These are phyloP conservation scores for Microctenopoma stevenorrisi DNA, from an alignment of 2,797 vertebrate genomes.

Conservation along the genomic window DNA sequence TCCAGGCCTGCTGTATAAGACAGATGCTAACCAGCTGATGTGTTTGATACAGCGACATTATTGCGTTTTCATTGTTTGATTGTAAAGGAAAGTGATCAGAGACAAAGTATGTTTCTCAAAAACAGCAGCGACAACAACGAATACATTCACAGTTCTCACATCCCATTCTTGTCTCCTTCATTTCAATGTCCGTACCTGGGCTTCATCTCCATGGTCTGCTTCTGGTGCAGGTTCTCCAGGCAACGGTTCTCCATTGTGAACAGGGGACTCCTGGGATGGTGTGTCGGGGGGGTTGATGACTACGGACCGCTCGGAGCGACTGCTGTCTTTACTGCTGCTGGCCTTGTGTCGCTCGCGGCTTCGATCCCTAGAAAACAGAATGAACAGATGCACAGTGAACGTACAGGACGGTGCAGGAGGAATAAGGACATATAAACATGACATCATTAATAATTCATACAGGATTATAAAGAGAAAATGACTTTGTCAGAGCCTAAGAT, in stretches of 20 bases:
- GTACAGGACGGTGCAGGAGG: background rate
- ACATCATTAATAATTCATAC: background rate
- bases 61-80: conserved; percentile 13
- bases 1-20: no score
- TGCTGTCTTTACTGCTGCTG: conserved; percentile 88
- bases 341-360: conserved; percentile 90
- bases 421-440: background rate
- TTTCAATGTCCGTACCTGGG: conserved; percentile 64
- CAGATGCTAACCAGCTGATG: no score
- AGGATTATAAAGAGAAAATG: background rate
- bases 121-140: background rate
- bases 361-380: conserved; percentile 78
- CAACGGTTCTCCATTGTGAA: conserved; percentile 85
- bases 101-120: background rate
- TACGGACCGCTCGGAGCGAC: conserved; percentile 90
- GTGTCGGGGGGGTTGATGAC: conserved; percentile 88
- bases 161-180: background rate
- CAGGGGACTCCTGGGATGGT: conserved; percentile 75
- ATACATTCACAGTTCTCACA: background rate
- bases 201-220: conserved; percentile 69
- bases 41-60: no score
- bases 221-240: conserved; percentile 75
- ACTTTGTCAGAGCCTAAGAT: no score
- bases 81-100: conserved; percentile 30
- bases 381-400: conserved; percentile 7